A percentile compares a stretch with the other conserved stretches of the same genome.
Evolutionary conservation across 2,113 vertebrate genomes (phyloP).

Genomic region (Thinocorus orbignyianus): DNA sequence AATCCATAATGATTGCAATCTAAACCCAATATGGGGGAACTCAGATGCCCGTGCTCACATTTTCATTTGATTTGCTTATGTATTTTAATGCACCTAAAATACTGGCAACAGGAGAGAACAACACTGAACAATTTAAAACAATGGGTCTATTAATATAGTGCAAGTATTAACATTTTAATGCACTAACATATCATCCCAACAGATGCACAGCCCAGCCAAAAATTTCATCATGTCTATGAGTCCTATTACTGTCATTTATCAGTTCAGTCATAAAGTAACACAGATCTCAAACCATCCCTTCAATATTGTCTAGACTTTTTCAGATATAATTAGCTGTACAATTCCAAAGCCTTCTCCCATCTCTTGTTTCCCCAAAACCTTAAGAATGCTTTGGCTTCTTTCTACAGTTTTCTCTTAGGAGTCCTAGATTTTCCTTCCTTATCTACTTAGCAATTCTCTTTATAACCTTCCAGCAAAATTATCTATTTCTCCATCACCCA

Average conservation of each 20-base stretch:
- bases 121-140: neutral
- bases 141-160: neutral
- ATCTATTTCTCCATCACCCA: neutral
- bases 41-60: neutral
- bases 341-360: neutral
- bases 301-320: neutral
- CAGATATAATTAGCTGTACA: neutral
- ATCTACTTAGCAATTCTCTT: neutral
- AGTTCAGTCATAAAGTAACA: neutral
- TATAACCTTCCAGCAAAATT: neutral
- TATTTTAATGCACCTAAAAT: neutral
- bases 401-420: neutral
- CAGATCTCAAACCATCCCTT: neutral
- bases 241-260: neutral
- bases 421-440: neutral
- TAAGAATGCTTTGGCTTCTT: neutral
- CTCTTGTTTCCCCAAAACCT: neutral
- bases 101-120: neutral
- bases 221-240: neutral
- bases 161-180: neutral
- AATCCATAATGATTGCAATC: neutral
- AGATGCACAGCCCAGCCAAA: neutral
- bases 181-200: neutral
- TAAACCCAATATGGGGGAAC: neutral
- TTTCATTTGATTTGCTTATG: neutral